Evolutionary conservation across 2,113 vertebrate genomes (phyloP).

Genomic region (Barnardius zonarius): DNA sequence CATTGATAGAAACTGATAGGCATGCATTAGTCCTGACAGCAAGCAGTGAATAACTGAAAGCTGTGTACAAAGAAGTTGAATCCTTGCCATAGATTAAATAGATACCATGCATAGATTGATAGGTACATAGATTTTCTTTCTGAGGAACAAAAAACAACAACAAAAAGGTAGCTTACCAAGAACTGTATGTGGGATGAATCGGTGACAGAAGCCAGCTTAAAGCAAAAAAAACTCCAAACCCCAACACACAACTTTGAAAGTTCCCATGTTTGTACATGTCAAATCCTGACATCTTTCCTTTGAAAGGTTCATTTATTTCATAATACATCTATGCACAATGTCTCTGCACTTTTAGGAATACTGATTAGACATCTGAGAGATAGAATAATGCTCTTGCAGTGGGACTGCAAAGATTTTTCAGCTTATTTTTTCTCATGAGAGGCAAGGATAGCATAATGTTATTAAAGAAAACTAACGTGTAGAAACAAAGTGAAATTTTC

Average conservation of each 20-base stretch:
- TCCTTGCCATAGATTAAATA: conserved; percentile 31
- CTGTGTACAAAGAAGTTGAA: conserved; percentile 37
- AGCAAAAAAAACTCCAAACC: neutral
- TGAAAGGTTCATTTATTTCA: neutral
- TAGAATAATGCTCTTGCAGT: neutral
- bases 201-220: conserved; percentile 6
- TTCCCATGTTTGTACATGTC: conserved; percentile 37
- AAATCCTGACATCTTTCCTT: conserved; percentile 10
- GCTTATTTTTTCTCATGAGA: neutral
- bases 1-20: conserved; percentile 48
- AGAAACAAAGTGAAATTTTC: neutral
- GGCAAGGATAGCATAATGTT: neutral
- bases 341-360: neutral
- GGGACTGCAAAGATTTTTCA: neutral
- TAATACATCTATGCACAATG: neutral
- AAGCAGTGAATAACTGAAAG: conserved; percentile 19
- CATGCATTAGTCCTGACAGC: conserved; percentile 53
- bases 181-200: neutral
- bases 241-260: neutral
- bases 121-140: conserved; percentile 18
- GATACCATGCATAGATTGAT: conserved; percentile 10
- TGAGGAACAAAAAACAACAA: neutral
- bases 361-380: neutral
- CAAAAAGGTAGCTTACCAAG: conserved; percentile 33
- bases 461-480: neutral